A percentile compares a stretch with the other conserved stretches of the same genome.
These are phyloP conservation scores for Pteropus rufus DNA, from an alignment of 2,797 vertebrate genomes.

Conservation along the genomic window DNA sequence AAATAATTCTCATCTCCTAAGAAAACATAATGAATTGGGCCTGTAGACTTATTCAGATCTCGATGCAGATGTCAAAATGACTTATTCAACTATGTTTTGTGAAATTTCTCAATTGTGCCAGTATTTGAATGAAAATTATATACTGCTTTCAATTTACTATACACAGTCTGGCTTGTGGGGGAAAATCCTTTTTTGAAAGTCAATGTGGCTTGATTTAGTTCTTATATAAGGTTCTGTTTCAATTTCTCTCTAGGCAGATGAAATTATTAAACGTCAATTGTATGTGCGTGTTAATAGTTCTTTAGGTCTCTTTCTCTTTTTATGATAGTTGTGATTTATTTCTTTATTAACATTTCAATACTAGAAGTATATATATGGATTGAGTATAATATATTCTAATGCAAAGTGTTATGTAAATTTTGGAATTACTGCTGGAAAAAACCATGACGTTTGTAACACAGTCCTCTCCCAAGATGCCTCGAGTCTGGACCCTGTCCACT, in stretches of 20 bases:
- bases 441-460: fast-evolving
- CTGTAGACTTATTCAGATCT: not conserved
- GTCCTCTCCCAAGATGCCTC: fast-evolving
- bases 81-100: not conserved
- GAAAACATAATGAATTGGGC: not conserved
- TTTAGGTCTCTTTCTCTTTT: not conserved
- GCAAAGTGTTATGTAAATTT: not conserved
- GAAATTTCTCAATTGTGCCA: not conserved
- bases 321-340: not conserved
- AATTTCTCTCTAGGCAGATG: not conserved
- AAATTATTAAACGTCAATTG: not conserved
- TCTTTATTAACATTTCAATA: not conserved
- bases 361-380: not conserved
- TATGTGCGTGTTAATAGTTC: not conserved
- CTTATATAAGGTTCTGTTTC: not conserved
- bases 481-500: not conserved
- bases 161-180: not conserved
- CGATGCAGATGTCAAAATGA: not conserved
- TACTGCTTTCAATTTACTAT: not conserved
- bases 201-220: slow-evolving; percentile 6
- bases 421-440: not conserved
- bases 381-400: not conserved
- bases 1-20: not conserved
- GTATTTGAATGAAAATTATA: slow-evolving; percentile 21
- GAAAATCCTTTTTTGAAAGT: not conserved